Conservation (phyloP, 2,888 invertebrate genomes). For the Thecocarcelia acutangulata region DNA sequence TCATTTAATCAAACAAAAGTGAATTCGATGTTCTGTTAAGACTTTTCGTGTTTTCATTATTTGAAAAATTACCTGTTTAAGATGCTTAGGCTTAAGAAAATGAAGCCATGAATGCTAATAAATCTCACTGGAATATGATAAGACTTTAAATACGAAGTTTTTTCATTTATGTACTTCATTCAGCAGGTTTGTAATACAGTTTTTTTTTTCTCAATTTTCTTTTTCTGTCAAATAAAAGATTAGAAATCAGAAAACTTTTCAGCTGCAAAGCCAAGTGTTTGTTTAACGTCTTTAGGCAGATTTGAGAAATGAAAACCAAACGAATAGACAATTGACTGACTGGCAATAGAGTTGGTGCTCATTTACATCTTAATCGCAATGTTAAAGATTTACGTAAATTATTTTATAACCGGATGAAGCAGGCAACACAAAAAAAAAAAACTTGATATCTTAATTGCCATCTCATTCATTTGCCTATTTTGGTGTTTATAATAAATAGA, state of each 20-base stretch:
- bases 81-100: constrained; percentile 72
- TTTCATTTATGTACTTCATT: constrained; percentile 7
- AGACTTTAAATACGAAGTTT: constrained; percentile 17
- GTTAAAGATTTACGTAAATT: constrained; percentile 31
- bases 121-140: constrained; percentile 72
- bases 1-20: constrained; percentile 79
- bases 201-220: not conserved
- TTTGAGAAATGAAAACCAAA: not conserved
- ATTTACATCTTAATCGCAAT: not conserved
- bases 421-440: constrained; percentile 8
- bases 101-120: constrained; percentile 78
- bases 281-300: constrained; percentile 45
- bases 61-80: constrained; percentile 76
- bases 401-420: constrained; percentile 42
- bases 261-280: constrained; percentile 26
- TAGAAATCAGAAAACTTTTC: constrained; percentile 38
- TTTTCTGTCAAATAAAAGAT: constrained; percentile 5
- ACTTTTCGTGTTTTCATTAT: constrained; percentile 25
- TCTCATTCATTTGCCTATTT: constrained; percentile 2
- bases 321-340: constrained; percentile 50
- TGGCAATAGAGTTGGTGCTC: constrained; percentile 30
- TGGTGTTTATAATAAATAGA: not conserved
- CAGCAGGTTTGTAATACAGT: not conserved
- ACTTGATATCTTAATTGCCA: constrained; percentile 49
- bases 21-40: constrained; percentile 54